These are phyloP conservation scores for Crossoptilon crossoptilon DNA, from an alignment of 2,797 vertebrate genomes.

Conservation along the genomic window DNA sequence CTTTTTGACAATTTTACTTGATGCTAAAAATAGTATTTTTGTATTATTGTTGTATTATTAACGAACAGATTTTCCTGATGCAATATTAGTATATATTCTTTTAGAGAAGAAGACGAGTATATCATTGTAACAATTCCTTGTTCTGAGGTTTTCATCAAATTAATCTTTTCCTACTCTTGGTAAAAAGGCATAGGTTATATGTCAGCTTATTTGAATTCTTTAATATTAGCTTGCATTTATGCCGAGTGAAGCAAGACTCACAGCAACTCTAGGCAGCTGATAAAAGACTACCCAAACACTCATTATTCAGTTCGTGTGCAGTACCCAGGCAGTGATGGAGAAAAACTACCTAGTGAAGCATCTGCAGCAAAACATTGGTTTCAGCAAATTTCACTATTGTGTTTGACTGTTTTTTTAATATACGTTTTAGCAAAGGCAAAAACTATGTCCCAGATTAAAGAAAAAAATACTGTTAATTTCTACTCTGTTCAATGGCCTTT, in stretches of 20 bases:
- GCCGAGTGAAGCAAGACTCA: neutral
- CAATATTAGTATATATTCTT: neutral
- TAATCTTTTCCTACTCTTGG: neutral
- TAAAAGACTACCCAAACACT: neutral
- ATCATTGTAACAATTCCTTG: neutral
- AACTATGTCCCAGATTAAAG: neutral
- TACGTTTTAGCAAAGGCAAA: neutral
- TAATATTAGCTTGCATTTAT: neutral
- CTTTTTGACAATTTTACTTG: neutral
- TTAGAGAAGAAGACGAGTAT: neutral
- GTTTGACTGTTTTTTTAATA: neutral
- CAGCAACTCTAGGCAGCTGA: neutral
- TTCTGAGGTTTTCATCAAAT: neutral
- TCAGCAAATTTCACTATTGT: neutral
- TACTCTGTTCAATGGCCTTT: neutral
- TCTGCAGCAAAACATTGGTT: neutral
- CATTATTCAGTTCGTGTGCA: neutral
- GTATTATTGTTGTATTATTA: neutral
- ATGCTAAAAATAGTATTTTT: neutral
- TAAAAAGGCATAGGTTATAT: neutral
- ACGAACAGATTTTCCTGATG: constrained; percentile 36
- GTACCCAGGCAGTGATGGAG: neutral
- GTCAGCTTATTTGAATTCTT: constrained; percentile 14
- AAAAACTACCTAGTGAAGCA: neutral
- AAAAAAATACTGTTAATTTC: neutral